A percentile compares a stretch with the other conserved stretches of the same genome.
Evolutionary conservation across 1,140 invertebrate genomes (phyloP).

Genomic region (Kradibia gibbosae): DNA sequence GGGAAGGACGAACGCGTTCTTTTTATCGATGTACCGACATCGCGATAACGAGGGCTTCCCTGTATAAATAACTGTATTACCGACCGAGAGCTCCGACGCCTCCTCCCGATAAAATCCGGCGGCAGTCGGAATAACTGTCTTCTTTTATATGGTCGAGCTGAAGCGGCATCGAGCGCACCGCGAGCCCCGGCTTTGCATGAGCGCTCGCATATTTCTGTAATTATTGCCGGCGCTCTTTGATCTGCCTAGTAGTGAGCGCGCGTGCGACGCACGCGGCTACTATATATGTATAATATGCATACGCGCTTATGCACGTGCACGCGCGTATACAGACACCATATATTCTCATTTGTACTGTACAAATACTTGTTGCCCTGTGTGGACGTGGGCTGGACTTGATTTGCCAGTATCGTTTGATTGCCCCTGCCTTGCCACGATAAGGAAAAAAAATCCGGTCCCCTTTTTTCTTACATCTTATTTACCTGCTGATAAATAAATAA

Average conservation of each 20-base stretch:
- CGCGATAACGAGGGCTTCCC: slow-evolving; percentile 58
- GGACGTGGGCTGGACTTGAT: neutral
- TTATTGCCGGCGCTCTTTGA: slow-evolving; percentile 71
- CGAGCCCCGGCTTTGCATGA: slow-evolving; percentile 55
- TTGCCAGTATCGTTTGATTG: slow-evolving; percentile 13
- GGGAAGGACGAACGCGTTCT: slow-evolving; percentile 6
- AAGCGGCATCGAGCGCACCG: neutral
- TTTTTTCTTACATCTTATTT: slow-evolving; percentile 49
- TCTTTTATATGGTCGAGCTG: neutral
- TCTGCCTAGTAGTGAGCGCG: slow-evolving; percentile 56
- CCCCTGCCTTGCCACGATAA: slow-evolving; percentile 12
- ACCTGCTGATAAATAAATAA: slow-evolving; percentile 40
- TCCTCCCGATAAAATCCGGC: slow-evolving; percentile 61
- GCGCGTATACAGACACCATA: neutral
- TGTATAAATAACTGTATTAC: slow-evolving; percentile 70
- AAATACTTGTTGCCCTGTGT: too few species aligned
- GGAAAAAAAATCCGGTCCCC: slow-evolving; percentile 43
- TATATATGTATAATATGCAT: neutral
- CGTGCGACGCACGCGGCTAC: slow-evolving; percentile 30
- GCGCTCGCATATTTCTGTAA: slow-evolving; percentile 70
- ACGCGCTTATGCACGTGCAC: too few species aligned
- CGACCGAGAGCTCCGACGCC: slow-evolving; percentile 50
- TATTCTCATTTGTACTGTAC: neutral
- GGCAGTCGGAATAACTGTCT: slow-evolving; percentile 48
- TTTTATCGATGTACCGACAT: slow-evolving; percentile 51